phyloP scores from a whole-genome alignment of 2,888 invertebrate genomes.

The Melipona bicolor region DNA sequence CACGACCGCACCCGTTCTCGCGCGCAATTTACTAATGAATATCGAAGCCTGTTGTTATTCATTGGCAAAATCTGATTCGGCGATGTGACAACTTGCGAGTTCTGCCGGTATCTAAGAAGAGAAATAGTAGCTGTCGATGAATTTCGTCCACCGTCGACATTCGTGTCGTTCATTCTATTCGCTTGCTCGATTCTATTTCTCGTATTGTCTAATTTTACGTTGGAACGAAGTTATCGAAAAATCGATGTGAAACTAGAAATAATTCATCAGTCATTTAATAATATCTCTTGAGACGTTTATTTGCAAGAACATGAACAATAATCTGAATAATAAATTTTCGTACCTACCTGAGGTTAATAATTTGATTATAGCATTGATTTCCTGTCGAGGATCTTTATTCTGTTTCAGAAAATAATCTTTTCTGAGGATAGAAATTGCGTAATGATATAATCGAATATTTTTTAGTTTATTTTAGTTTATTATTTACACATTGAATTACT shows the following conservation, averaged over 20 bases:
- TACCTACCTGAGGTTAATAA: no score
- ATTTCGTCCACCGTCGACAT: neutral
- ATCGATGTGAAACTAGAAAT: neutral
- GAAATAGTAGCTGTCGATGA: slow-evolving; percentile 6
- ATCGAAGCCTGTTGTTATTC: slow-evolving; percentile 66
- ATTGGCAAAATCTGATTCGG: slow-evolving; percentile 61
- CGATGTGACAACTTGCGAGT: slow-evolving; percentile 36
- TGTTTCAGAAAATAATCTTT: no score
- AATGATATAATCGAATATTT: no score
- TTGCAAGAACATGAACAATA: no score
- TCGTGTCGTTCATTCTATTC: no score
- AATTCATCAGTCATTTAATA: neutral
- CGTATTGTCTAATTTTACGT: neutral
- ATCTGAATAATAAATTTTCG: no score
- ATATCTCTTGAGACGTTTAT: neutral
- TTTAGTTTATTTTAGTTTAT: no score
- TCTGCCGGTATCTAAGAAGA: slow-evolving; percentile 52
- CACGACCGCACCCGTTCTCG: slow-evolving; percentile 45
- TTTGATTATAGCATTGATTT: no score
- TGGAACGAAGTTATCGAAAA: neutral
- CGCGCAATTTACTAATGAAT: slow-evolving; percentile 79
- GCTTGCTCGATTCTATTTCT: no score
- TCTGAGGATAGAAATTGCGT: no score
- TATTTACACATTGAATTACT: no score
- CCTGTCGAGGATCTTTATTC: no score